These are phyloP conservation scores for Temnothorax ravouxi DNA, from an alignment of 2,888 invertebrate species.

Conservation along the genomic window DNA sequence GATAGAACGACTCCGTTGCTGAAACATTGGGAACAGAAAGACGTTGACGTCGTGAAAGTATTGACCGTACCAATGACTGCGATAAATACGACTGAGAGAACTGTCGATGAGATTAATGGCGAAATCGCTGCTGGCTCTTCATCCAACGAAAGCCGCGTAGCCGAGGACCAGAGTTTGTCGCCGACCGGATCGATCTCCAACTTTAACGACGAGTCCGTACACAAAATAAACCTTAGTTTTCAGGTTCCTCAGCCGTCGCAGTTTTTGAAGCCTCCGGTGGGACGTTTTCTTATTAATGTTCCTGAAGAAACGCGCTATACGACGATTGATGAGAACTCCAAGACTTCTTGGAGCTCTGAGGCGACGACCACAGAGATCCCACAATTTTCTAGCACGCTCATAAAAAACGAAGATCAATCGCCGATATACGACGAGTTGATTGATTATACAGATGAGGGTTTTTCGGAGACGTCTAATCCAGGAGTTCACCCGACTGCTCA, in stretches of 20 bases:
- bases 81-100: neutral
- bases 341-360: neutral
- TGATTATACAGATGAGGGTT: neutral
- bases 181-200: neutral
- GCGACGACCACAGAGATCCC: slow-evolving; percentile 52
- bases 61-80: slow-evolving; percentile 32
- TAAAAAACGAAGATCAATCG: neutral
- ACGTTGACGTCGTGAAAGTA: neutral
- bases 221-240: neutral
- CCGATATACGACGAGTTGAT: neutral
- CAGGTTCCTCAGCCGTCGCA: slow-evolving; percentile 43
- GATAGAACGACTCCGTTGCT: slow-evolving; percentile 18
- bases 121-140: neutral
- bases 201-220: neutral
- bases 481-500: neutral
- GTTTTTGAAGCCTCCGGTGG: slow-evolving; percentile 69
- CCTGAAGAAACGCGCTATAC: slow-evolving; percentile 65
- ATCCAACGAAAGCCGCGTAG: neutral
- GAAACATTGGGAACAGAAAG: slow-evolving; percentile 37
- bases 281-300: slow-evolving; percentile 74
- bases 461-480: neutral
- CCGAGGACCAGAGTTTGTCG: neutral
- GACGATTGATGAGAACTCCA: slow-evolving; percentile 4
- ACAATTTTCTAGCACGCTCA: neutral
- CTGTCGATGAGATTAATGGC: neutral